These are phyloP conservation scores for Idaea biselata DNA, from an alignment of 2,888 invertebrate species.

Conservation along the genomic window DNA sequence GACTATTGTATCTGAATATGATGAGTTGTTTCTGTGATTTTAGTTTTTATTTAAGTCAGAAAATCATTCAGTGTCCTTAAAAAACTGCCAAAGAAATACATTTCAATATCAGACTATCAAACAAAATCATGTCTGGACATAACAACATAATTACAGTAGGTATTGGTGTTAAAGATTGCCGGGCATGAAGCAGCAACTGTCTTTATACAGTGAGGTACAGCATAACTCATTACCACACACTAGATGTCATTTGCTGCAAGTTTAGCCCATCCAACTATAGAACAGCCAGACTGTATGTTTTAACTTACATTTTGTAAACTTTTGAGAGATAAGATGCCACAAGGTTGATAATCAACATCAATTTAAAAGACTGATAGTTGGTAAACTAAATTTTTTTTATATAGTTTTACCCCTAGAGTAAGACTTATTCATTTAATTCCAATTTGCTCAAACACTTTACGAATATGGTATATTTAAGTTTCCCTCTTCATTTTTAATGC, in stretches of 20 bases:
- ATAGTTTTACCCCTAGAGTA: constrained; percentile 79
- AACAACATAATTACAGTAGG: not conserved
- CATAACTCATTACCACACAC: not conserved
- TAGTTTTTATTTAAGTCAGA: constrained; percentile 8
- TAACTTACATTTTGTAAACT: constrained; percentile 69
- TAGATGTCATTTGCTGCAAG: not conserved
- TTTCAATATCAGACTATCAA: not conserved
- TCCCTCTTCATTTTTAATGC: constrained; percentile 58
- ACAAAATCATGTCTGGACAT: not conserved
- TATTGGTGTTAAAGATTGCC: not conserved
- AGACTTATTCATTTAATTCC: constrained; percentile 72
- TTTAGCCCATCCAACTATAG: not conserved
- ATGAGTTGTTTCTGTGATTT: constrained; percentile 22
- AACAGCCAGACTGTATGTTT: not conserved
- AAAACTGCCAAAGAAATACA: constrained; percentile 21
- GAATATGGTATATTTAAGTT: constrained; percentile 46
- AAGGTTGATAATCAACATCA: constrained; percentile 79
- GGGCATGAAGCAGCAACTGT: not conserved
- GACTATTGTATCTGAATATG: not conserved
- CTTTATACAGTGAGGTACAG: too few species aligned
- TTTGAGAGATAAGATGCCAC: constrained; percentile 75
- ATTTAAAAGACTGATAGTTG: constrained; percentile 82
- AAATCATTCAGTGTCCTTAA: constrained; percentile 14
- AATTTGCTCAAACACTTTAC: constrained; percentile 75
- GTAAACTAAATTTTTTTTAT: constrained; percentile 74